Conservation (phyloP, 2,888 invertebrate species). For the Itoplectis maculator region DNA sequence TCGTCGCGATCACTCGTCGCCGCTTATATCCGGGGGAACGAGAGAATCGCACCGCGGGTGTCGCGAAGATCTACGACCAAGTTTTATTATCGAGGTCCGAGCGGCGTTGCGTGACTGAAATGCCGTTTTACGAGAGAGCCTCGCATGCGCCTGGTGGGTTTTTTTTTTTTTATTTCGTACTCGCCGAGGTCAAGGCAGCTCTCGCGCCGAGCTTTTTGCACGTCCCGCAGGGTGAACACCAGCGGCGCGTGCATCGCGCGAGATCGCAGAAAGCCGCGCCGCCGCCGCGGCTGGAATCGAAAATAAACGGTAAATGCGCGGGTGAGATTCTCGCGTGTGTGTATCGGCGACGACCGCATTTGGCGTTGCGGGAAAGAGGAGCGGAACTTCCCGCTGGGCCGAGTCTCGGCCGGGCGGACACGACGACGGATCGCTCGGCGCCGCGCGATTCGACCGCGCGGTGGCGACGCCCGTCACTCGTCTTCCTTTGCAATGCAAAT, state of each 20-base stretch:
- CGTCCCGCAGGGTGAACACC: not conserved
- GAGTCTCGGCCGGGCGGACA: not conserved
- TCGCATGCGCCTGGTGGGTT: slow-evolving; percentile 11
- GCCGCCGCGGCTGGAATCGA: not conserved
- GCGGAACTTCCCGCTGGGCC: not conserved
- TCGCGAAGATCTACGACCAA: slow-evolving; percentile 2
- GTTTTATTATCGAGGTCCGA: slow-evolving; percentile 27
- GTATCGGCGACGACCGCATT: slow-evolving; percentile 10
- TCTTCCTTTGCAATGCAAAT: slow-evolving; percentile 36
- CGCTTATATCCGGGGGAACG: not conserved
- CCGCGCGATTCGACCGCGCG: slow-evolving; percentile 20
- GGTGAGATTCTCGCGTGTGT: slow-evolving; percentile 2
- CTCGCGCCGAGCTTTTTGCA: slow-evolving; percentile 19
- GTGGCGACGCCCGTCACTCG: not conserved
- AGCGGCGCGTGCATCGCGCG: not conserved
- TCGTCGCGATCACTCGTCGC: slow-evolving; percentile 25
- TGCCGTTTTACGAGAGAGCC: slow-evolving; percentile 31
- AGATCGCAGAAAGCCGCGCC: not conserved
- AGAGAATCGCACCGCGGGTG: not conserved
- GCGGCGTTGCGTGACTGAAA: slow-evolving; percentile 46
- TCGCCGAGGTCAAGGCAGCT: slow-evolving; percentile 51
- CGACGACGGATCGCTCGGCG: slow-evolving; percentile 9
- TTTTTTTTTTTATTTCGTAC: not conserved
- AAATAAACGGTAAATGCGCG: slow-evolving; percentile 23
- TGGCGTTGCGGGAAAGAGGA: slow-evolving; percentile 5